Evolutionary conservation across 2,113 vertebrate genomes (phyloP).

Genomic region (Dromaius novaehollandiae): DNA sequence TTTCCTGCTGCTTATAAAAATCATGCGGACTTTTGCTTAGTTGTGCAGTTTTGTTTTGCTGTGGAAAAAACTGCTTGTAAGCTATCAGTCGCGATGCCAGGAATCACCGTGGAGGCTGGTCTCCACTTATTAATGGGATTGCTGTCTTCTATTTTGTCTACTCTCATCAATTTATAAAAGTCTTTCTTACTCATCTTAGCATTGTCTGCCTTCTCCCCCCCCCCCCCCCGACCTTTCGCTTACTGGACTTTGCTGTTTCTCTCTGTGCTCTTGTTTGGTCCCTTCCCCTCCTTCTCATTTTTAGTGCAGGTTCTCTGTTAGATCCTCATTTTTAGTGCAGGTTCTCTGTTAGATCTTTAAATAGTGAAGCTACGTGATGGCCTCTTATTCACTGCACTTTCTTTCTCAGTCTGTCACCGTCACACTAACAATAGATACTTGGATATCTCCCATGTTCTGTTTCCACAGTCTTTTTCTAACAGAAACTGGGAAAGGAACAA

Average conservation of each 20-base stretch:
- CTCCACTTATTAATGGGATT: constrained; percentile 49
- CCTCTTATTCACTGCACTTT: neutral
- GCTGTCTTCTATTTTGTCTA: constrained; percentile 38
- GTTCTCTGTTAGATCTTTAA: neutral
- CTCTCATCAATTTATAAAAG: constrained; percentile 27
- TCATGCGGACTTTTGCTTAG: constrained; percentile 60
- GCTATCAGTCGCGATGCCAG: neutral
- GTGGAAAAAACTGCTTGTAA: constrained; percentile 70
- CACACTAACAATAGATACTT: neutral
- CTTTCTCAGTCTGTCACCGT: neutral
- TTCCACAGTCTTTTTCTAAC: neutral
- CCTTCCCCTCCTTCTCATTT: neutral
- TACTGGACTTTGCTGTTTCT: neutral
- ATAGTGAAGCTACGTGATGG: neutral
- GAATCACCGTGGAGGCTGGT: constrained; percentile 8
- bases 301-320: neutral
- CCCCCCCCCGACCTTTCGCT: neutral
- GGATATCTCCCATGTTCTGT: neutral
- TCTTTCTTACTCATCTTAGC: neutral
- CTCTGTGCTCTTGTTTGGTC: neutral
- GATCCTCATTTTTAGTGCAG: neutral
- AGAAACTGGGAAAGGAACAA: neutral
- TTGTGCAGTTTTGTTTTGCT: constrained; percentile 67
- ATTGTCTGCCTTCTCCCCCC: neutral
- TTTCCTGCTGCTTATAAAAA: constrained; percentile 67